Evolutionary conservation across 35 echinoderm and acorn worm genomes (phyloP), one percentile per base, ranked within the genome.

Genomic region (Ophioderma brevispina): DNA sequence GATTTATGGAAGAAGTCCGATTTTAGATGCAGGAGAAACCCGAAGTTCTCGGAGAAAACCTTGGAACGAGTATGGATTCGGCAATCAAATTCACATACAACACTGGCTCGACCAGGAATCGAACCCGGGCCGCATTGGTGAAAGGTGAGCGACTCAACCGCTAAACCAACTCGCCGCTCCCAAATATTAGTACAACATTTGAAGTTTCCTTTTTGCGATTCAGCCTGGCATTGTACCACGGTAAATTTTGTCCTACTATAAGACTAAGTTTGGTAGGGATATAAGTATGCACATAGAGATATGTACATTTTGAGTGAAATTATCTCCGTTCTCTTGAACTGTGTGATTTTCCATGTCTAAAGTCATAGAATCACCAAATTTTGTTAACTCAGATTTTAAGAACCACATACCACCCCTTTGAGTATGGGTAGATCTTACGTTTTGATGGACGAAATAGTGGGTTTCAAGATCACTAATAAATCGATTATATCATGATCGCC

Each of bases 261-360:
- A 25, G 55, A n/a, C n/a, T 75, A 31, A 64, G 32, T 30, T 85
- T 70, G 37, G 83, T 43, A 5, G 83, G 83, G 37, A 85, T 59
- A 23, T 85, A 40, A 8, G 33, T 64, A 1, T 70, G 32, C 52
- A 85, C 18, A n/a, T n/a, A n/a, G 0, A 37, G 23, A 0, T 34
- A 10, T 35, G 19, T 18, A 85, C 17, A 3, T 32, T 64, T 2
- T 36, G 17, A 1, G 0, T 85, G n/a, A 70, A 13, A 4, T 18
- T 70, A 15, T 25, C 17, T 25, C 59, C 10, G 59, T 25, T 18
- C 17, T 13, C 28, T 25, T 70, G 17, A 4, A 70, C 59, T 25
- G 15, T 13, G 4, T 25, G 17, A 25, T 70, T 70, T 1, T 6
- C 23, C 28, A 15, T 6, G 23, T 70, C 17, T 25, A 2, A 13